Evolutionary conservation across 2,113 vertebrate species (phyloP), one percentile per base, ranked within the genome.

Genomic region (Camelus bactrianus): DNA sequence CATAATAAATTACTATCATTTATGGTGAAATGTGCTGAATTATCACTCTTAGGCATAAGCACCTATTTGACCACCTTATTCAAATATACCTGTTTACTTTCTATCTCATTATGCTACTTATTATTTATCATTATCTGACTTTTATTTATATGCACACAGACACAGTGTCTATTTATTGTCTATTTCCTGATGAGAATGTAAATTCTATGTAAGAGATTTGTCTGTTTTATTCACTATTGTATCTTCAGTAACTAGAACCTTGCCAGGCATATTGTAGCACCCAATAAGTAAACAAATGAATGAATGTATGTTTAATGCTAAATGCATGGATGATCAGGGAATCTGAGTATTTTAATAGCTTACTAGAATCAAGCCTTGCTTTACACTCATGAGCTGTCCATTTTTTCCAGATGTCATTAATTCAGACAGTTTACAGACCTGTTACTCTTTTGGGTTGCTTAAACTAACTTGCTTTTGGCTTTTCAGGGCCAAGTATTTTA

Each of bases 401-500:
- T 86, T 95, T 89, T 67, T 82, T 90, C 56, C 26, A 90, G 30
- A 81, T 26, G 28, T 72, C n/a, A 96, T 60, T 94, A 76, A 87
- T 67, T 73, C 60, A 85, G n/a, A 30, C 77, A 72, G 81, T 85
- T 75, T 65, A 42, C 8, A 95, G 80, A 62, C 3, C 19, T 65
- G 8, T 58, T 93, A n/a, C 22, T 86, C 67, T 95, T 97, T 88
- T 62, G 77, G 62, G 28, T 96, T n/a, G 11, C 3, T 85, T 72
- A 46, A 82, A 13, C 76, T 84, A 17, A 89, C 86, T 5, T 92
- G 20, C 95, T 22, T 85, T 95, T 98, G 24, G 75, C 6, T 96
- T 96, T 94, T 88, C 97, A 99, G 99, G 98, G 65, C 99, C 99
- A 82, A 99, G 99, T 98, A 98, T 99, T 88, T 97, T 99, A 48